These are phyloP conservation scores for Tribolium castaneum DNA, from an alignment of 1,140 invertebrate species.

Conservation along the genomic window DNA sequence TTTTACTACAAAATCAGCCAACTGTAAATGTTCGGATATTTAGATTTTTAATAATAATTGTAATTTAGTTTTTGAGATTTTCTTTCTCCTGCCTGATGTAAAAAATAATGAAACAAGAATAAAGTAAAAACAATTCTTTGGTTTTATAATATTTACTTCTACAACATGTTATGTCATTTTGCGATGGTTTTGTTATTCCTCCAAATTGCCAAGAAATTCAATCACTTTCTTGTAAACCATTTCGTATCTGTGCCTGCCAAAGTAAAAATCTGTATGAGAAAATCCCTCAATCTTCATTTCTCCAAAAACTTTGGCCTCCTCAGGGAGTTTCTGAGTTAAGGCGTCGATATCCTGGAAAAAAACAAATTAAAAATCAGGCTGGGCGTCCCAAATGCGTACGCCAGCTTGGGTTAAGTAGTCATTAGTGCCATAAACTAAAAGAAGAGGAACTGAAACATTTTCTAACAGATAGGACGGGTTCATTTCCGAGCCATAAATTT, in stretches of 20 bases:
- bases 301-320: neutral
- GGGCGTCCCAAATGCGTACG: neutral
- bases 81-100: too few relatives aligned
- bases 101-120: too few relatives aligned
- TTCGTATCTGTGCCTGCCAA: neutral
- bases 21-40: too few relatives aligned
- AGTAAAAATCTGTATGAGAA: neutral
- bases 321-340: neutral
- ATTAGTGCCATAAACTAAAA: neutral
- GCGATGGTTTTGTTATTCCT: too few relatives aligned
- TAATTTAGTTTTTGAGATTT: too few relatives aligned
- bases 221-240: neutral
- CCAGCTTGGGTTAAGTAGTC: neutral
- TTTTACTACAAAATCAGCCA: too few relatives aligned
- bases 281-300: neutral
- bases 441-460: neutral
- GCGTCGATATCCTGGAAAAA: neutral
- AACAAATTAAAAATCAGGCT: neutral
- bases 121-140: too few relatives aligned
- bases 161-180: too few relatives aligned
- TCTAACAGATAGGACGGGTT: neutral
- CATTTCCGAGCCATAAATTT: neutral
- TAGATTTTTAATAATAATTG: too few relatives aligned
- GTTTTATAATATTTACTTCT: too few relatives aligned
- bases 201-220: neutral